A percentile compares a stretch with the other conserved stretches of the same genome.
Conservation (phyloP, 2,797 vertebrate genomes). For the Dendrocincla fuliginosa region DNA sequence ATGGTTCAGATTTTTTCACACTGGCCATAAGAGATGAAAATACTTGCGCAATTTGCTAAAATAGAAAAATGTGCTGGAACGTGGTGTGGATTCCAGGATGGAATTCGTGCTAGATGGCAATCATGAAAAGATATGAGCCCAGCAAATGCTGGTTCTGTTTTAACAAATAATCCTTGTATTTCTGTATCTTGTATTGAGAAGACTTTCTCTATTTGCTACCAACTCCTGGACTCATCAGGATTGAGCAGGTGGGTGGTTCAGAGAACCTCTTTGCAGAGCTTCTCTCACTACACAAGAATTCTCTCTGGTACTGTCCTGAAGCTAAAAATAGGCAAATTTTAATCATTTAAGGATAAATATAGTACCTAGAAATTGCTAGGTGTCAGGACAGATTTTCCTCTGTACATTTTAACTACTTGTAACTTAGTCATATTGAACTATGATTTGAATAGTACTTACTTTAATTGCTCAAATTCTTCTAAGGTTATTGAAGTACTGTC, state of each 20-base stretch:
- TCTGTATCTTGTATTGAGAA: neutral
- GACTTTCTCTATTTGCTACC: neutral
- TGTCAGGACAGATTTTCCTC: neutral
- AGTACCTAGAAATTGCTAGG: neutral
- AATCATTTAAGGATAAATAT: neutral
- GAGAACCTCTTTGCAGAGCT: neutral
- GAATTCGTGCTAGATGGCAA: neutral
- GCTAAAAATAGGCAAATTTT: neutral
- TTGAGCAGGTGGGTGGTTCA: neutral
- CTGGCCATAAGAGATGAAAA: neutral
- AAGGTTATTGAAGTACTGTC: neutral
- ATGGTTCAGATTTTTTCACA: neutral
- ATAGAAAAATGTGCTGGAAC: neutral
- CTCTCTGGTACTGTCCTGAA: neutral
- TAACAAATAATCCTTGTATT: neutral
- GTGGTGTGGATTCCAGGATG: neutral
- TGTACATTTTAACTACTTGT: neutral
- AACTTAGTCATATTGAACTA: neutral
- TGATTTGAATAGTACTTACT: neutral
- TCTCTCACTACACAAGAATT: neutral
- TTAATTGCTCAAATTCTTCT: neutral
- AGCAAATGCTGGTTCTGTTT: neutral
- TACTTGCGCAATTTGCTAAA: neutral
- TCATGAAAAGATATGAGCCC: neutral
- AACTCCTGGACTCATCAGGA: neutral